Conservation (phyloP, 1,140 invertebrate species). For the Caenorhabditis elegans region DNA sequence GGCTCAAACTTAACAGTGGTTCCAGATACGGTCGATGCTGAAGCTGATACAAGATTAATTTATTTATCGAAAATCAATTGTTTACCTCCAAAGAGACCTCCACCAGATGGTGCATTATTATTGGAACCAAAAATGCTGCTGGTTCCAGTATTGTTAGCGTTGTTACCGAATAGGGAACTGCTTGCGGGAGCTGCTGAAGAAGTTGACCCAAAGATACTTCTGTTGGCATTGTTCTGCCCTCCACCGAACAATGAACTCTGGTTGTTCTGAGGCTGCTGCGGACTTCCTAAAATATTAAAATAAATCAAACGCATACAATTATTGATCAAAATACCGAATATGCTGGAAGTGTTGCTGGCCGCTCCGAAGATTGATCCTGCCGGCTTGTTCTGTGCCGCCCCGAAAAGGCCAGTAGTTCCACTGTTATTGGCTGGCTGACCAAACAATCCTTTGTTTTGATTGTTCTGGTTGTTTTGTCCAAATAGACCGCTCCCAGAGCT, state of each 20-base stretch:
- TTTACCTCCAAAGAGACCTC: background rate
- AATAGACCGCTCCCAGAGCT: background rate
- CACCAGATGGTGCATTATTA: background rate
- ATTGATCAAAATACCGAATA: too few relatives aligned
- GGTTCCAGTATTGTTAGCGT: background rate
- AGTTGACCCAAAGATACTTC: background rate
- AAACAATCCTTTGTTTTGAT: background rate
- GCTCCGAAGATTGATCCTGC: background rate
- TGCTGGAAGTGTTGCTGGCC: background rate
- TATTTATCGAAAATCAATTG: background rate
- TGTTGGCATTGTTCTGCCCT: background rate
- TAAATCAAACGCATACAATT: background rate
- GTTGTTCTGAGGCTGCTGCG: background rate
- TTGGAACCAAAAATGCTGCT: background rate
- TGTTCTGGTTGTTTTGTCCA: conserved; percentile 2
- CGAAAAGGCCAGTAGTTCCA: background rate
- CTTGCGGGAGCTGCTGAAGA: background rate
- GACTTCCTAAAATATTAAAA: background rate
- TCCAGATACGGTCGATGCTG: conserved; percentile 11
- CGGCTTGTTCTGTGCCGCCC: background rate
- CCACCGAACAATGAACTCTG: conserved; percentile 18
- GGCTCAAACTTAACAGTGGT: conserved; percentile 44
- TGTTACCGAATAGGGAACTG: background rate
- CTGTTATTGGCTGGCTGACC: background rate
- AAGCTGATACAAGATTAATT: background rate